Conservation (phyloP, 2,797 vertebrate genomes). For the Lagodon rhomboides region DNA sequence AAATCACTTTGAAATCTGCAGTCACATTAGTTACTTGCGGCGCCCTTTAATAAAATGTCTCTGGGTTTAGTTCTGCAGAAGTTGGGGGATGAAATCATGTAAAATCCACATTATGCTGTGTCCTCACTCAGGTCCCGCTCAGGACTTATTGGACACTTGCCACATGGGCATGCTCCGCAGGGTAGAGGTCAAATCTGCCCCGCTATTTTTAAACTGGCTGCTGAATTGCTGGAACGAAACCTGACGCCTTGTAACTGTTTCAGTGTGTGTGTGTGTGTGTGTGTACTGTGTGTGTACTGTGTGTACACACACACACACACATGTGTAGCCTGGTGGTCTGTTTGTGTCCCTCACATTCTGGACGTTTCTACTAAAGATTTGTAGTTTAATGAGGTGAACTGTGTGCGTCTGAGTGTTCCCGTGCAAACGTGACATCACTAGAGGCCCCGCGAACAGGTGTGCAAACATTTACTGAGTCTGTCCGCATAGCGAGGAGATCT, state of each 20-base stretch:
- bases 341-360: conserved; percentile 19
- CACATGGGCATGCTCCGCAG: conserved; percentile 68
- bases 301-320: too few species aligned
- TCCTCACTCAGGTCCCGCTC: conserved; percentile 24
- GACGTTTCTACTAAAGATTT: background rate
- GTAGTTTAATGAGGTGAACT: background rate
- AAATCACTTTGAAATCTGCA: too few species aligned
- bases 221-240: conserved; percentile 75
- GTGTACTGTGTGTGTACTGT: too few species aligned
- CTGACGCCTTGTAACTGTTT: conserved; percentile 74
- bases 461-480: conserved; percentile 30
- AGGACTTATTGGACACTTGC: conserved; percentile 58
- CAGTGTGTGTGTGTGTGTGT: conserved; percentile 9
- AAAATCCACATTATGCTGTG: background rate
- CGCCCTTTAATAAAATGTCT: too few species aligned
- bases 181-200: conserved; percentile 68
- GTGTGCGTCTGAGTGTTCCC: background rate
- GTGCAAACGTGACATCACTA: background rate
- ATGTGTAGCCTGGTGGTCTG: conserved; percentile 16
- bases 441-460: conserved; percentile 45
- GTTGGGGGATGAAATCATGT: background rate
- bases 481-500: conserved; percentile 14
- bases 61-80: background rate
- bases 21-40: too few species aligned
- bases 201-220: conserved; percentile 80